Percentiles rank a stretch among this genome's conserved stretches.
Evolutionary conservation across 2,888 invertebrate species (phyloP).

Genomic region (Rhamnusium bicolor): DNA sequence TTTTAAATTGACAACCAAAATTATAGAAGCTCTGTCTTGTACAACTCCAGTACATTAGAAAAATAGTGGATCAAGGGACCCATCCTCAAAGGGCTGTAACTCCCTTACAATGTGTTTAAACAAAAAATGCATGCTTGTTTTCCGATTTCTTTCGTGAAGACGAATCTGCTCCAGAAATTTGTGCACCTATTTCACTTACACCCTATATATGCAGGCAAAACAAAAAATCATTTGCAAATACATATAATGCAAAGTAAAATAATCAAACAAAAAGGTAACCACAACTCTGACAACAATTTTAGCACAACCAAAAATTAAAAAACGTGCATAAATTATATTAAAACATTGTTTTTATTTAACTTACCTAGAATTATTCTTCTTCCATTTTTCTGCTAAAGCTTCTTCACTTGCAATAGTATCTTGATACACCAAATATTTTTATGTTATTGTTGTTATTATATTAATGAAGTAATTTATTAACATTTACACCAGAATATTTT

Average conservation of each 20-base stretch:
- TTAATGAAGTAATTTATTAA: neutral
- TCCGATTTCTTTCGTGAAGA: too few species aligned
- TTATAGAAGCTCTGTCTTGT: too few species aligned
- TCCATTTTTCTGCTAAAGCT: conserved; percentile 21
- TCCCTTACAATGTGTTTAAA: too few species aligned
- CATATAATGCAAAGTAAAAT: conserved; percentile 34
- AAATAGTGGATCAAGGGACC: too few species aligned
- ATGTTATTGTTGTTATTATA: neutral
- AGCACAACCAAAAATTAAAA: conserved; percentile 58
- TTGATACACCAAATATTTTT: neutral
- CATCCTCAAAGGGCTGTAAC: too few species aligned
- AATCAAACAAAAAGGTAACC: conserved; percentile 44
- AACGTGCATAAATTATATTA: conserved; percentile 27
- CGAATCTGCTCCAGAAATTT: too few species aligned
- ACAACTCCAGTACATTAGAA: too few species aligned
- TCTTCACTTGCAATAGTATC: neutral
- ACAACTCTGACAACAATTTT: conserved; percentile 68
- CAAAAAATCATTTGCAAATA: conserved; percentile 21
- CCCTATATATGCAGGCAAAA: conserved; percentile 1
- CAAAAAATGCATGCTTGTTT: neutral
- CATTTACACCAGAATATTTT: neutral
- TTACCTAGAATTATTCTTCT: conserved; percentile 54
- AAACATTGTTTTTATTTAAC: conserved; percentile 41
- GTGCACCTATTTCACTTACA: neutral
- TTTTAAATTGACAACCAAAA: too few species aligned